Evolutionary conservation across 2,888 invertebrate species (phyloP), one percentile per base, ranked within the genome.

Genomic region (Megastigmus dorsalis): DNA sequence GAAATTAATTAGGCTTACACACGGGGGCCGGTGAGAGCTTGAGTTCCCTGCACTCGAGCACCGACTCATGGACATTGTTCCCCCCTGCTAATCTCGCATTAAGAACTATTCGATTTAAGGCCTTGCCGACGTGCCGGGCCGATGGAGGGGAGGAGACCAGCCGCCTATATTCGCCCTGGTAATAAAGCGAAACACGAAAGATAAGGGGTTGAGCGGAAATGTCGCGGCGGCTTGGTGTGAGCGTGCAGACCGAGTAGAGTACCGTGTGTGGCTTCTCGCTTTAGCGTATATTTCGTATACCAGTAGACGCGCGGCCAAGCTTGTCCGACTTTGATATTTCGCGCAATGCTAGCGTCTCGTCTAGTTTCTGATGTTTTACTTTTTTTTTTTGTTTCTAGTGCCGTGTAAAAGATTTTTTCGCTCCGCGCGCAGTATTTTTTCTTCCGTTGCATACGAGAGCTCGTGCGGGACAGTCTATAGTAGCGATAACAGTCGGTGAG

Each of bases 1-100:
- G 65, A 78, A 76, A 78, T 78, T 76, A 78, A 78, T 78, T 78
- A 78, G 74, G 63, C 77, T 71, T 70, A 59, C 67, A 15, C 45
- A 18, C 28, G 28, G 26, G n/a, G n/a, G n/a, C n/a, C n/a, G n/a
- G n/a, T n/a, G n/a, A n/a, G n/a, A n/a, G n/a, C n/a, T n/a, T n/a
- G n/a, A n/a, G n/a, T n/a, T n/a, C n/a, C n/a, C n/a, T 6, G 26
- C 20, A 28, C 55, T 41, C 54, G 15, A 28, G 43, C 45, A 20
- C 55, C 23, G 57, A 57, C 75, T n/a, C n/a, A 48, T 59, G 71
- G 71, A 75, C 71, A 75, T 72, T 63, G 71, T 68, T 60, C 65
- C n/a, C n/a, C n/a, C n/a, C 54, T 41, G 67, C n/a, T 71, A 75
- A 71, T 70, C 70, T 75, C 66, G 62, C 33, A 52, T 71, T 55